These are phyloP conservation scores for Aspidiotus destructor DNA, from an alignment of 2,888 invertebrate genomes.

Conservation along the genomic window DNA sequence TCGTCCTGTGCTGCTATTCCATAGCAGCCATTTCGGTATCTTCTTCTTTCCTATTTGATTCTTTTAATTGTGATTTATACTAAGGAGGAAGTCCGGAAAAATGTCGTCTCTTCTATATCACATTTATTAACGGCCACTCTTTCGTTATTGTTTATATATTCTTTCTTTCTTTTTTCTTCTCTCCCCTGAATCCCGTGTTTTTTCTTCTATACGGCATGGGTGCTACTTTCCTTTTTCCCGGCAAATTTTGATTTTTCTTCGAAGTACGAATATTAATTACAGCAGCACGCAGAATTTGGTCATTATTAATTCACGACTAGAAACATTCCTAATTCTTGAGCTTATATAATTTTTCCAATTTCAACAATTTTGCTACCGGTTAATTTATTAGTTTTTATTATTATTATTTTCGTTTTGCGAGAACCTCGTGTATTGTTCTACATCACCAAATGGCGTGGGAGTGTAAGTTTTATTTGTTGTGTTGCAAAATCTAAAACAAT, in stretches of 20 bases:
- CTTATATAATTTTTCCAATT: too few species aligned
- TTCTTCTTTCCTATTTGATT: slow-evolving; percentile 32
- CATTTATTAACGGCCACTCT: slow-evolving; percentile 32
- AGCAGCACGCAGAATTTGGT: too few species aligned
- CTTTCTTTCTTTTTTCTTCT: slow-evolving; percentile 4
- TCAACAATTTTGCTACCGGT: too few species aligned
- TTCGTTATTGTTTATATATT: slow-evolving; percentile 31
- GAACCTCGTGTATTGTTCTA: neutral
- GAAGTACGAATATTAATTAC: too few species aligned
- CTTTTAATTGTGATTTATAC: slow-evolving; percentile 32
- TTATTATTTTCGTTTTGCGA: neutral
- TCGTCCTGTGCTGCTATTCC: slow-evolving; percentile 25
- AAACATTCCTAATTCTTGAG: too few species aligned
- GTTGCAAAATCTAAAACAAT: slow-evolving; percentile 19
- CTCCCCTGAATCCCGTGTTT: neutral
- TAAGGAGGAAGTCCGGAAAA: slow-evolving; percentile 32
- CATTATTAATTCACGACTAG: too few species aligned
- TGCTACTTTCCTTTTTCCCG: too few species aligned
- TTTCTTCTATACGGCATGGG: too few species aligned
- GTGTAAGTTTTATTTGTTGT: slow-evolving; percentile 8
- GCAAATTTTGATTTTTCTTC: too few species aligned
- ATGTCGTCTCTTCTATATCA: slow-evolving; percentile 31
- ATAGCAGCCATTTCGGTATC: slow-evolving; percentile 30
- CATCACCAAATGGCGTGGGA: slow-evolving; percentile 9
- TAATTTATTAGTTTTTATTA: neutral